phyloP scores from a whole-genome alignment of 2,797 vertebrate species.

The Rhodeus uyekii region DNA sequence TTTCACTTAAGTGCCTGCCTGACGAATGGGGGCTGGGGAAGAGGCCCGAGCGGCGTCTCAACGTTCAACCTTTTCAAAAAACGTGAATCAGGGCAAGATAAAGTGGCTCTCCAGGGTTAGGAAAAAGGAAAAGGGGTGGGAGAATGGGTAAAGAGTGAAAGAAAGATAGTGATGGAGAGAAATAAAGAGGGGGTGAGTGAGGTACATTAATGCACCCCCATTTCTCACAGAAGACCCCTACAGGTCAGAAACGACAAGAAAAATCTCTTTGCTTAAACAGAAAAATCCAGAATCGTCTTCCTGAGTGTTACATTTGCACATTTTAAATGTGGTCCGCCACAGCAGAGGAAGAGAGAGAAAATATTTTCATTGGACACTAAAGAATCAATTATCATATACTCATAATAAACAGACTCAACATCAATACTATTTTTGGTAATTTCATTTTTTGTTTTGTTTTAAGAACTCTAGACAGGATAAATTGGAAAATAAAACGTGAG shows the following conservation, averaged over 20 bases:
- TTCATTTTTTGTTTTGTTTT: background rate
- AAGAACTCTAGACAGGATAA: background rate
- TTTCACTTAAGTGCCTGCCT: constrained; percentile 83
- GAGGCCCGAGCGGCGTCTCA: constrained; percentile 69
- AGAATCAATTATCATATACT: background rate
- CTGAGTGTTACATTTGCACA: background rate
- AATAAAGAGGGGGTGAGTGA: constrained; percentile 9
- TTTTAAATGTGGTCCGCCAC: background rate
- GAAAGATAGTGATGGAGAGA: constrained; percentile 2
- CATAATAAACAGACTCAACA: background rate
- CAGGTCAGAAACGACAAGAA: constrained; percentile 13
- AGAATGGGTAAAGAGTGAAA: background rate
- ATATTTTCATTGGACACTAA: background rate
- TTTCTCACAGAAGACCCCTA: constrained; percentile 33
- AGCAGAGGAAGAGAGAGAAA: background rate
- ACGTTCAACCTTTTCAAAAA: constrained; percentile 53
- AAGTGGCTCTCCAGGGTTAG: constrained; percentile 34
- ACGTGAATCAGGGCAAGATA: constrained; percentile 10
- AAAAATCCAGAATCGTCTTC: background rate
- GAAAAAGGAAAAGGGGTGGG: background rate
- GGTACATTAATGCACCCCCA: constrained; percentile 37
- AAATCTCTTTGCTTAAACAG: constrained; percentile 13
- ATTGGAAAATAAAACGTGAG: background rate
- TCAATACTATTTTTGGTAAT: background rate
- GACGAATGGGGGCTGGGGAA: constrained; percentile 75